phyloP scores from a whole-genome alignment of 2,888 invertebrate species.

The Helleia helle region DNA sequence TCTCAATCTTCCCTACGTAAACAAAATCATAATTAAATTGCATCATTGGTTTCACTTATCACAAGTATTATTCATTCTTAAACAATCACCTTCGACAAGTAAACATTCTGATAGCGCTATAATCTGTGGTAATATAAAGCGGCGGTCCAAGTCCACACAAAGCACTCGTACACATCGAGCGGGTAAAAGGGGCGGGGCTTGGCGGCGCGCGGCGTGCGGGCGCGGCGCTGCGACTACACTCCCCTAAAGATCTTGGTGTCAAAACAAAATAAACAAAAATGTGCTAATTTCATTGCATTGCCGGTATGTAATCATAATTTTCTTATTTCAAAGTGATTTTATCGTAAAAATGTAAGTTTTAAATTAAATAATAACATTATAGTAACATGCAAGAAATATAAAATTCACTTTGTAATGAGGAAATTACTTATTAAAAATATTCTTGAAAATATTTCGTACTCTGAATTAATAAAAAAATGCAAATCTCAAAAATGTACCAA shows the following conservation, averaged over 20 bases:
- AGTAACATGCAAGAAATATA: neutral
- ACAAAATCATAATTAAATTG: too few relatives aligned
- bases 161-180: neutral
- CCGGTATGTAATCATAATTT: neutral
- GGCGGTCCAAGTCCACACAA: neutral
- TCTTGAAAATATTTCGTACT: neutral
- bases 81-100: constrained; percentile 9
- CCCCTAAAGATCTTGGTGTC: constrained; percentile 12
- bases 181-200: neutral
- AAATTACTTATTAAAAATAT: neutral
- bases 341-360: too few relatives aligned
- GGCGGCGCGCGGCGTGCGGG: neutral
- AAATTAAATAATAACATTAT: too few relatives aligned
- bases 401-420: neutral
- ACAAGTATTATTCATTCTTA: constrained; percentile 4
- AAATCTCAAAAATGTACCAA: neutral
- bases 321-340: constrained; percentile 4
- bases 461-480: neutral
- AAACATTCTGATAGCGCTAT: too few relatives aligned
- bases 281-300: constrained; percentile 3
- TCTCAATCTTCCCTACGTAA: too few relatives aligned
- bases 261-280: constrained; percentile 12
- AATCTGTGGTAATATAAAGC: neutral
- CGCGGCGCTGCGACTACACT: neutral
- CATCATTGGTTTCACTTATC: neutral